phyloP scores from a whole-genome alignment of 2,113 vertebrate genomes.

The Poeciliopsis occidentalis region DNA sequence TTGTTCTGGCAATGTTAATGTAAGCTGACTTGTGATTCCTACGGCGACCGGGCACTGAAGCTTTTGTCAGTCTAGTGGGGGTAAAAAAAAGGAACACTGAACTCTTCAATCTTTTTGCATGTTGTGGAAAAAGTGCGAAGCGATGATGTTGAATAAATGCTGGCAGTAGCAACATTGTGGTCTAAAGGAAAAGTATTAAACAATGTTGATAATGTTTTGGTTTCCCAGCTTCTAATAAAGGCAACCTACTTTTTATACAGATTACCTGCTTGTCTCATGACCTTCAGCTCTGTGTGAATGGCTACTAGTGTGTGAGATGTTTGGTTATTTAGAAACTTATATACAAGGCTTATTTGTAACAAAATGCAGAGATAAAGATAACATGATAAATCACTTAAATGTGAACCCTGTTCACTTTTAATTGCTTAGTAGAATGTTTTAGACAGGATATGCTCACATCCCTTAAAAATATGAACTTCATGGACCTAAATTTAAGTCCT shows the following conservation, averaged over 20 bases:
- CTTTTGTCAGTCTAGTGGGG: conserved; percentile 58
- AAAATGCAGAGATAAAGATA: too few species aligned
- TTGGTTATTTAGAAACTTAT: not conserved
- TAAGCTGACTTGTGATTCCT: conserved; percentile 72
- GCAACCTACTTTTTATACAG: conserved; percentile 81
- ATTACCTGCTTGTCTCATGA: conserved; percentile 75
- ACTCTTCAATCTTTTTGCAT: conserved; percentile 76
- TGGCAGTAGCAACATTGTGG: conserved; percentile 73
- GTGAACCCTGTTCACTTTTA: too few species aligned
- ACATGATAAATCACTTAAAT: too few species aligned
- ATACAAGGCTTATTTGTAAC: too few species aligned
- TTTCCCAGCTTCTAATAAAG: conserved; percentile 83
- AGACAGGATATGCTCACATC: too few species aligned
- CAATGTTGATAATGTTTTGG: conserved; percentile 77
- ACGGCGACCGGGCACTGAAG: conserved; percentile 60
- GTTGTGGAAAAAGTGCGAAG: conserved; percentile 68
- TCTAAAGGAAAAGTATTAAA: conserved; percentile 69
- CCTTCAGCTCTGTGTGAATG: conserved; percentile 46
- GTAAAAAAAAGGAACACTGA: conserved; percentile 54
- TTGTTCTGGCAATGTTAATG: conserved; percentile 74
- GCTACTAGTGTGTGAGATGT: not conserved
- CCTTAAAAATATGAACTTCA: too few species aligned
- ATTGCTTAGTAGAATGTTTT: too few species aligned
- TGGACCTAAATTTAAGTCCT: too few species aligned
- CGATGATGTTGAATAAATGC: conserved; percentile 40